Evolutionary conservation across 2,113 vertebrate genomes (phyloP), one percentile per base, ranked within the genome.

Genomic region (Microcebus jonahi): DNA sequence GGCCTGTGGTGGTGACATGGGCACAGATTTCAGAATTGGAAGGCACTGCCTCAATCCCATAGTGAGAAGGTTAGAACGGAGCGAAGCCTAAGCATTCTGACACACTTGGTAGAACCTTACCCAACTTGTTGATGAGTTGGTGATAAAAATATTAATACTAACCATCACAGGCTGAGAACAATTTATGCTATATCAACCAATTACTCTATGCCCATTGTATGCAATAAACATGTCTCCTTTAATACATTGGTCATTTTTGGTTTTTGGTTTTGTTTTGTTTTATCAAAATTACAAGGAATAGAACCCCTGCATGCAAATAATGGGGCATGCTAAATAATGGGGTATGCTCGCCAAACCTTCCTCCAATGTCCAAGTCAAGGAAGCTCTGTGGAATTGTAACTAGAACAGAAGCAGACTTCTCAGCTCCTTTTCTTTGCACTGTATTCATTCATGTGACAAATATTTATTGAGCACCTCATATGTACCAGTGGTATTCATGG

Each of bases 231-330:
- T 85, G 23, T 81, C 59, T 91, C 29, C 79, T 91, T 93, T 79
- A 80, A 45, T 20, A 81, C 25, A 45, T 6, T 79, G 13, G 3
- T 76, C 34, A 59, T 82, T 95, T 71, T 68, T 10, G 0, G 7
- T 36, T 45, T 25, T 13, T 36, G 21, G 55, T 21, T 76, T 45
- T 39, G 73, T 50, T 90, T 45, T 79, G 39, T 91, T 77, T 94
- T 57, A 36, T 81, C 59, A 93, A 70, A 92, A 81, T 94, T 63
- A 61, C 48, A 70, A 73, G 76, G 68, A 83, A 84, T 27, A 89
- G 42, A 92, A 87, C 9, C 34, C 59, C 34, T 42, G 12, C 14
- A 8, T 53, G 81, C 75, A 90, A 95, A 86, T 53, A 65, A 61
- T 25, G 6, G 4, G 27, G 17, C 14, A 13, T 53, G 81, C 75